phyloP scores from a whole-genome alignment of 2,888 invertebrate genomes.

The Callinectes sapidus region DNA sequence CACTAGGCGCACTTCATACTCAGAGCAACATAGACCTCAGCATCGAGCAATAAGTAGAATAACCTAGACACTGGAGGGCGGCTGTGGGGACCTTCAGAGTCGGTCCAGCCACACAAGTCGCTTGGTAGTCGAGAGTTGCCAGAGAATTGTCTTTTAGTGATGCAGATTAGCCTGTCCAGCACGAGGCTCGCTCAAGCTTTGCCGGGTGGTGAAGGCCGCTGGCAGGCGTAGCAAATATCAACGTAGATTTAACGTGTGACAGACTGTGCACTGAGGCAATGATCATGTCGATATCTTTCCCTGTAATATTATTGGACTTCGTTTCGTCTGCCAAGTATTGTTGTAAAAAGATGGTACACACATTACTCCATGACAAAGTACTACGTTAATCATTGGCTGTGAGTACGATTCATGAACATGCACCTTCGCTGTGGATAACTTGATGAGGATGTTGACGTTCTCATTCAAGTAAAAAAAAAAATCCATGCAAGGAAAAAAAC shows the following conservation, averaged over 20 bases:
- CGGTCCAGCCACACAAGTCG: not conserved
- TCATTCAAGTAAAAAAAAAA: not conserved
- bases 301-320: not conserved
- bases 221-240: slow-evolving; percentile 22
- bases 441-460: not conserved
- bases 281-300: not conserved
- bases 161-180: not conserved
- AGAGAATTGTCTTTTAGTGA: not conserved
- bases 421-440: not conserved
- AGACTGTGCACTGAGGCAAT: slow-evolving; percentile 19
- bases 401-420: not conserved
- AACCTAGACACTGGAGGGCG: not conserved
- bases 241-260: not conserved
- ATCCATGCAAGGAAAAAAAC: not conserved
- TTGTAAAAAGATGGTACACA: not conserved
- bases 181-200: slow-evolving; percentile 24
- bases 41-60: slow-evolving; percentile 14
- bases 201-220: not conserved
- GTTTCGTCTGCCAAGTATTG: not conserved
- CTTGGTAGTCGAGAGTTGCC: slow-evolving; percentile 22
- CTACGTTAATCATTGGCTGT: slow-evolving; percentile 3
- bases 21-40: slow-evolving; percentile 7
- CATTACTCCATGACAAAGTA: not conserved
- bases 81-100: not conserved
- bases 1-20: slow-evolving; percentile 20